Evolutionary conservation across 1,140 invertebrate species (phyloP), one percentile per base, ranked within the genome.

Genomic region (Trichonephila clavata): DNA sequence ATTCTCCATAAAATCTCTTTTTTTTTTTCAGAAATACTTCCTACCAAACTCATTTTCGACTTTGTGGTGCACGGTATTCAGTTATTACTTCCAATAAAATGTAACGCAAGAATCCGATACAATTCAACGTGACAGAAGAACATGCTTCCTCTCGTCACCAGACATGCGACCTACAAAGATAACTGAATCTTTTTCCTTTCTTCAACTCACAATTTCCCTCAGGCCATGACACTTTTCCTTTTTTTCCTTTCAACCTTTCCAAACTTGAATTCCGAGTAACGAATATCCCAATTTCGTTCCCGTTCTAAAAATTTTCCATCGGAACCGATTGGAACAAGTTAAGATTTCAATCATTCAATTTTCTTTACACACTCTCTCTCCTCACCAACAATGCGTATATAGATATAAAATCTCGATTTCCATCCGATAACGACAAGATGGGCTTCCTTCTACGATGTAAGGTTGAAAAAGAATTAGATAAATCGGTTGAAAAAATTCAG

Each of bases 331-430:
- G 60, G 86, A 43, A 87, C 59, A 63, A 87, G 86, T 87, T 87
- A 43, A 63, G 86, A 57, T 87, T 87, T 87, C 86, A 87, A 87
- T 87, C 86, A 87, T 87, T 87, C 86, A 87, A 87, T 87, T 63
- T 63, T 87, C 57, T 24, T 60, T 20, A 21, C 65, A n/a, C 8
- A 68, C 65, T 27, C 65, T 14, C 71, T 16, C 27, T 77, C 18
- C 7, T 39, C 4, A 32, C 71, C 27, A 77, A 77, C 71, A 39
- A 77, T 77, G 32, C 43, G 81, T 20, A 83, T 57, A 24, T 50
- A 83, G 43, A 83, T 83, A 83, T 83, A 83, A 83, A 83, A 83
- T 83, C n/a, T 57, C 43, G 43, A 83, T 83, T 59, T 83, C 81
- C 81, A 13, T 50, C 57, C 81, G 43, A 83, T 83, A 83, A 83